These are phyloP conservation scores for Balearica regulorum DNA, from an alignment of 2,797 vertebrate genomes.

Conservation along the genomic window DNA sequence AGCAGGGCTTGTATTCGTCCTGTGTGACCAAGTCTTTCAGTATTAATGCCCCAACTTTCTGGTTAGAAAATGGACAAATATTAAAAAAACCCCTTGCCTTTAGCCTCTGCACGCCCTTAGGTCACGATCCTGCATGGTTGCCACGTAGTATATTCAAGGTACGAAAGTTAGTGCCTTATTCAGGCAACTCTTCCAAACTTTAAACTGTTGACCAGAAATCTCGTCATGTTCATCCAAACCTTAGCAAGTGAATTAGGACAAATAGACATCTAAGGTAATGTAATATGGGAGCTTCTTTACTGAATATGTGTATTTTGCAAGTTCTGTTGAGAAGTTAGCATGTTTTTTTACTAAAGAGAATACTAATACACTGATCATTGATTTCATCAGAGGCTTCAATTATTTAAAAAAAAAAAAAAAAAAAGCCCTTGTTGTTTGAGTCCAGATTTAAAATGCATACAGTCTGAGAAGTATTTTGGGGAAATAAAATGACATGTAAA, in stretches of 20 bases:
- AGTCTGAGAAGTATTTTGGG: not conserved
- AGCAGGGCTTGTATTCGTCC: not conserved
- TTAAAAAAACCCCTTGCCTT: not conserved
- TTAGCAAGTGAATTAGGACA: not conserved
- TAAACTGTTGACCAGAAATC: not conserved
- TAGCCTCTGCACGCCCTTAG: not conserved
- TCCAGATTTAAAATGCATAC: not conserved
- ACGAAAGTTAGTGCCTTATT: not conserved
- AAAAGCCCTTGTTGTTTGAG: not conserved
- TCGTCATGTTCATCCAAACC: not conserved
- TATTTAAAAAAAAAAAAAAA: not conserved
- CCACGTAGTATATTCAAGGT: not conserved
- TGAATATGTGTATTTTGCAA: not conserved
- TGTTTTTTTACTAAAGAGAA: not conserved
- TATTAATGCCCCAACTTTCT: not conserved
- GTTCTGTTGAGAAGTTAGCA: not conserved
- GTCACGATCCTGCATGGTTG: accelerated
- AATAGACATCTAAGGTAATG: not conserved
- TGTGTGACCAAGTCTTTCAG: not conserved
- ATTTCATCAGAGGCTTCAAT: not conserved
- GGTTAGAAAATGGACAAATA: not conserved
- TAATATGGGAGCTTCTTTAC: not conserved
- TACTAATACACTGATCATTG: not conserved
- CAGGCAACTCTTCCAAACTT: not conserved
- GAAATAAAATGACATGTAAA: not conserved